Base-by-base conservation (phyloP, 2,797 vertebrate species). In the Morelia viridis region DNA sequence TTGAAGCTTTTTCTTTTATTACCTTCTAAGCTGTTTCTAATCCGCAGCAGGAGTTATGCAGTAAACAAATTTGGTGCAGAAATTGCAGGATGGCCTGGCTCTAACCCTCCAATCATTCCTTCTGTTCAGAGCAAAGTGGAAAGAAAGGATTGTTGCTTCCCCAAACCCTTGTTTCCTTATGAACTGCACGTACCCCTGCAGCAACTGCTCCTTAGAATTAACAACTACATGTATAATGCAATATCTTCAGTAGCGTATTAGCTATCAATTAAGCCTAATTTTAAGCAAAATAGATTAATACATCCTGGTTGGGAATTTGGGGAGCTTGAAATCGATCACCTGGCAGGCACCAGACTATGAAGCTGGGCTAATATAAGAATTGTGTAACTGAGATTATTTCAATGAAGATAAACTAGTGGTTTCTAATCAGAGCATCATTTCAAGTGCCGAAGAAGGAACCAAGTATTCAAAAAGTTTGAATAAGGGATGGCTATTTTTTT, bases 1-100 rank as follows among this genome's bases (percentile, higher is more conserved):
- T 93, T 71, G 92, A 89, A 96, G 93, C 93, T 71, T 46, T 2
- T 84, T 91, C 87, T 94, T 85, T 91, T 94, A 90, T 61, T 94
- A 87, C 56, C 89, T 94, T 95, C 92, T 92, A 80, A 87, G 85
- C 95, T 93, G 46, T 91, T 61, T 7, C n/a, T 88, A 89, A 94
- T 89, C 12, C n/a, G 53, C 89, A 90, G 50, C 91, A 94, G 83
- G 90, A 64, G 57, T 53, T 90, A 22, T 28, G 60, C 28, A 28
- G 68, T 64, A 35, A 92, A 60, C 60, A 84, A 90, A 90, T 88
- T n/a, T 53, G n/a, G 41, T 85, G 61, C 46, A 95, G 64, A 71
- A 84, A 83, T 58, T 94, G 60, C 61, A 68, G 90, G 94, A 94
- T 58, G 35, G 41, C 87, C 87, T 91, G 10, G 2, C 41, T 41